Percentiles rank a stretch among this genome's conserved stretches.
phyloP scores from a whole-genome alignment of 2,797 vertebrate species.

The Gymnopithys bicolor region DNA sequence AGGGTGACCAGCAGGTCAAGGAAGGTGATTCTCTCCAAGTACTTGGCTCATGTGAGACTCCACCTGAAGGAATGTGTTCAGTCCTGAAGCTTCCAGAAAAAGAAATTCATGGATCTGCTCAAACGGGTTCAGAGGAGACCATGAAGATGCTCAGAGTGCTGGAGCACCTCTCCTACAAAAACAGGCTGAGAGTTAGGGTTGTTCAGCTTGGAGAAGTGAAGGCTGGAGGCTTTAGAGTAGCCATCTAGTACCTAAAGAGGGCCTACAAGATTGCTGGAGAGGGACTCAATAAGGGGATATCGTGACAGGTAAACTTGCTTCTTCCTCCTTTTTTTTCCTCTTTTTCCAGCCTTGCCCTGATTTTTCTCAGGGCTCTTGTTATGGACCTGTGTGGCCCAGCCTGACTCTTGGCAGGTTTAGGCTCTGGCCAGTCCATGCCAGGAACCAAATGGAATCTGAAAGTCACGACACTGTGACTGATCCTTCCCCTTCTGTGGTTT shows the following conservation, averaged over 20 bases:
- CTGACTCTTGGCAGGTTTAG: background rate
- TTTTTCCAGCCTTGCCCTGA: background rate
- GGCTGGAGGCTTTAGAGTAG: background rate
- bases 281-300: background rate
- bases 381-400: background rate
- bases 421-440: background rate
- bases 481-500: background rate
- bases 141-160: background rate
- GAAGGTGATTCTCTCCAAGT: background rate
- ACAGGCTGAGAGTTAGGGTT: background rate
- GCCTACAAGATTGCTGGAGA: background rate
- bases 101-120: background rate
- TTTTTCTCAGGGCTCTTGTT: background rate
- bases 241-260: background rate
- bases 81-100: background rate
- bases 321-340: background rate
- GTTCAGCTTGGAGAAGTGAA: background rate
- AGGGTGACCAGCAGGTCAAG: background rate
- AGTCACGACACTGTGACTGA: background rate
- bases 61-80: background rate
- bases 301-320: background rate
- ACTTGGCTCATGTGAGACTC: background rate
- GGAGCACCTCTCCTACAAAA: background rate
- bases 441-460: background rate
- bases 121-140: background rate